Base-by-base conservation (phyloP, 2,888 invertebrate species). In the Schrankia costaestrigalis region DNA sequence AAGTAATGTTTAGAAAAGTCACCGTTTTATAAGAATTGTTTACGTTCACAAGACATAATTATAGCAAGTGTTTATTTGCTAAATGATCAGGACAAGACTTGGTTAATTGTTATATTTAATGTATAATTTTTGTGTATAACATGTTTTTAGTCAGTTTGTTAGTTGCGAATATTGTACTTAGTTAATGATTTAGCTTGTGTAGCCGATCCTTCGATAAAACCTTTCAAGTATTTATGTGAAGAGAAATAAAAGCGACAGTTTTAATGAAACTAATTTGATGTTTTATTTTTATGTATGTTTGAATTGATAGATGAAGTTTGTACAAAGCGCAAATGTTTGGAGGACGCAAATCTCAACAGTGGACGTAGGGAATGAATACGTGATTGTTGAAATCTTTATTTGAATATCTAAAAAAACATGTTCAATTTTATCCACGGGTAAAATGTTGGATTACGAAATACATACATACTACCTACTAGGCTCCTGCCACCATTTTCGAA, bases 201-300 rank as follows among this genome's bases (percentile, higher is more conserved):
- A 77, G 71, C 62, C 59, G 63, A 61, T 70, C 53, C 54, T 64
- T 63, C 52, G 59, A 68, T 78, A 75, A 74, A 66, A 66, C 61
- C 47, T 37, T 69, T 72, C 77, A 74, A 80, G 73, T 82, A 84
- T 84, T 83, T 83, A 84, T 85, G 81, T 82, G 76, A 68, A 77
- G 65, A 81, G 57, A 72, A 82, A 83, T 82, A 78, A 83, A 78
- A 71, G 71, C 70, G 68, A 79, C 71, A 72, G 71, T 73, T n/a
- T 76, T 73, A 72, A 71, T 76, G 62, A 78, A 74, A 67, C 51
- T 60, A 65, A 41, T 53, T 31, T 34, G 40, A 41, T 60, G 65
- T 74, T 83, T 85, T 57, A 70, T 68, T 60, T 46, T 17, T n/a
- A 7, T 33, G 8, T 27, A 13, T 10, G 11, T 18, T 3, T 7